Base-by-base conservation (phyloP, 2,797 vertebrate species). In the Fistularia commersonii region DNA sequence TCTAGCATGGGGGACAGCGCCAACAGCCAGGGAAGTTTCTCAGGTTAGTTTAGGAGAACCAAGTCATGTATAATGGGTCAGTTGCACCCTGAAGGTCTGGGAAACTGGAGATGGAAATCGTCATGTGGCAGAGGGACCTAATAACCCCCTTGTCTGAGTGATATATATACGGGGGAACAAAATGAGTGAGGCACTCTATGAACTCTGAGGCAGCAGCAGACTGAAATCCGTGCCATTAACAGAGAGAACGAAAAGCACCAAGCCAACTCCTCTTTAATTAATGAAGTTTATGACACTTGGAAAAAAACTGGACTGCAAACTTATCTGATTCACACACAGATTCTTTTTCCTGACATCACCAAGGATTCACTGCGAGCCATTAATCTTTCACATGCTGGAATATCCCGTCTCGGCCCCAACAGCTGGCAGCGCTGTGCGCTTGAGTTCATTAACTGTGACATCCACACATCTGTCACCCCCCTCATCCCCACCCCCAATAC, bases 1-100 rank as follows among this genome's bases (percentile, higher is more conserved):
- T 90, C 91, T 2, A 94, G 89, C 86, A 54, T 81, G 54, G 95
- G 96, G 51, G 94, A 98, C 58, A 87, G 84, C 1, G 35, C 74
- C 41, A 89, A 84, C 8, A 92, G 86, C 58, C 87, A 81, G 32
- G 87, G 76, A 40, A 71, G 63, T 67, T 88, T 88, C 43, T 76
- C 93, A 91, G 93, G 95, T 98, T 57, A 73, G 76, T 59, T 50
- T 5, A 36, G 43, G 32, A 3, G 1, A 23, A 31, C 8, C 12
- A 41, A n/a, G 32, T 23, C 8, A 3, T 6, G 32, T 31, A 3
- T 23, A 31, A 54, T 38, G 38, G 45, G 49, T 11, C 58, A 56
- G 36, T 2, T 10, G 47, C 7, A 6, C 46, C 53, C 49, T 55
- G 42, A n/a, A 54, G 69, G 61, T 58, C 31, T 48, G 48, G 55